Base-by-base conservation (phyloP, 2,888 invertebrate species). In the Mythimna albipuncta region DNA sequence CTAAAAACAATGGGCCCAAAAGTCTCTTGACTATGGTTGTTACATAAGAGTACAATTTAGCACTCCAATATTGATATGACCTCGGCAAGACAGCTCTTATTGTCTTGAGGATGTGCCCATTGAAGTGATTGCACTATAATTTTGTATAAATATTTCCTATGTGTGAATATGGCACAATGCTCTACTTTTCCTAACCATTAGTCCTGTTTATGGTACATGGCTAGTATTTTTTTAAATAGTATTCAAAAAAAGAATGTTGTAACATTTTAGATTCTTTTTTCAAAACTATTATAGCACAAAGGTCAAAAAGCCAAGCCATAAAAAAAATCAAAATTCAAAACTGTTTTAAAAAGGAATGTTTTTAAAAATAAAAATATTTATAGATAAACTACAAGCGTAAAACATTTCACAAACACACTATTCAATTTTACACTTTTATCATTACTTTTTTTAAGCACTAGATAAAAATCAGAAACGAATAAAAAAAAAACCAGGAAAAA, bases 101-200 rank as follows among this genome's bases (percentile, higher is more conserved):
- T 81, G 83, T 79, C 83, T 83, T 35, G 71, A 89, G 87, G 89
- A 90, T 88, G 87, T 87, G 77, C 69, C 84, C 77, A 88, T 84
- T 83, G 79, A 85, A 81, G 76, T 84, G 82, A 82, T 87, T 86
- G 84, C 78, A 71, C 77, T 79, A 79, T 80, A 84, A 85, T 84
- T 82, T 83, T 74, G 74, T 68, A 79, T 79, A 73, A 78, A 77
- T 71, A 73, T 78, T 69, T 79, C 76, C 74, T 72, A 73, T 54
- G 66, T 66, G 67, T 65, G 52, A 63, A 61, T 67, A 65, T 63
- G 50, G 32, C 50, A 55, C 19, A 52, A 44, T 35, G 55, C 6
- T 66, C 47, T 63, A 21, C 13, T 66, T 65, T 52, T 52, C 7
- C 19, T 76, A 44, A 41, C 6, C 19, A 35, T 68, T 66, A 32